Evolutionary conservation across 2,797 vertebrate genomes (phyloP), one percentile per base, ranked within the genome.

Genomic region (Lutjanus campechanus): DNA sequence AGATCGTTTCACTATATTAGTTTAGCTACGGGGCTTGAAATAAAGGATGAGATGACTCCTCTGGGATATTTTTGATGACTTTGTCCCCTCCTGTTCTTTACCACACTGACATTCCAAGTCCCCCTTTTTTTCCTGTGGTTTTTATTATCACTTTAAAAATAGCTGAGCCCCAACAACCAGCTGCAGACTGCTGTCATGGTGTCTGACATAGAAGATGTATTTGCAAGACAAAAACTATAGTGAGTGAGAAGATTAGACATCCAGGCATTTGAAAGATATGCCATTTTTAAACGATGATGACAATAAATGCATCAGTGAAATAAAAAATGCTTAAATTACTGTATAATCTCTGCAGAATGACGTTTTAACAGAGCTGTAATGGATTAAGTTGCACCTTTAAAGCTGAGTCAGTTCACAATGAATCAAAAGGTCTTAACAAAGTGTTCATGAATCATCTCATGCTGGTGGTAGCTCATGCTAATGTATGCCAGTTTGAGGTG

Each of bases 61-160:
- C 50, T 19, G 85, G 87, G 93, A 85, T 77, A 51, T 83, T 85
- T 88, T 77, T 86, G 79, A 92, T 90, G 88, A 81, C 83, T 91
- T 83, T 83, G 82, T 90, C 79, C 67, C 82, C 74, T 86, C 73
- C 58, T 85, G 81, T 76, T 88, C 73, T 77, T 88, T 73, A 66
- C 73, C 70, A 70, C 67, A 54, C 62, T 84, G 77, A 78, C 76
- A 77, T 79, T 85, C 29, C 59, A 40, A 76, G 58, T 53, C 67
- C 69, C 11, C 55, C 62, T 59, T 81, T 77, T 59, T 81, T 77
- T 75, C 43, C 53, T 36, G 12, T 49, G 55, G 54, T 73, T 84
- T 36, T 87, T 87, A 89, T 77, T 85, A 76, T 79, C 50, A 69
- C 69, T 64, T 84, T 73, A 77, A 85, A 88, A 90, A 81, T 76